These are phyloP conservation scores for Plagodis pulveraria DNA, from an alignment of 2,888 invertebrate genomes.

Conservation along the genomic window DNA sequence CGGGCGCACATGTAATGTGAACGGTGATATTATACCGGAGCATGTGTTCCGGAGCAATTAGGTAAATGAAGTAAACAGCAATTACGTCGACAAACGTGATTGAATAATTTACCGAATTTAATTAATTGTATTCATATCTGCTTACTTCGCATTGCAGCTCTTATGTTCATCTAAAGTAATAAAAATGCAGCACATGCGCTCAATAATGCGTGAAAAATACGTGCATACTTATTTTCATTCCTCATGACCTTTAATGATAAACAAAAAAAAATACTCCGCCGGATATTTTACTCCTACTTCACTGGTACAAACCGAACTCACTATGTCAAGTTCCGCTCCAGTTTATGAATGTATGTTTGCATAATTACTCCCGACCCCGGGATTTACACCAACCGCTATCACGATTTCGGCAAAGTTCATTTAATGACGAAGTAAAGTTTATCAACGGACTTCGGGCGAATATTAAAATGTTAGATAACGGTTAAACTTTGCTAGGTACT, in stretches of 20 bases:
- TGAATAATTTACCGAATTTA: conserved; percentile 8
- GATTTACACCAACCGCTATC: conserved; percentile 32
- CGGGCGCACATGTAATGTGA: conserved; percentile 40
- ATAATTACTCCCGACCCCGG: conserved; percentile 35
- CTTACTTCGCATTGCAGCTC: background rate
- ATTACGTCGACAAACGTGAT: conserved; percentile 13
- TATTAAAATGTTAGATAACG: conserved; percentile 33
- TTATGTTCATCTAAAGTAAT: background rate
- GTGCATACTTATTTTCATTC: conserved; percentile 5
- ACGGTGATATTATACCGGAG: conserved; percentile 32
- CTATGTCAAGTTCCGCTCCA: conserved; percentile 34
- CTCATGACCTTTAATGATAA: conserved; percentile 11
- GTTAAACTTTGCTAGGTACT: conserved; percentile 29
- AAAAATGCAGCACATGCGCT: background rate
- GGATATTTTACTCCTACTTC: background rate
- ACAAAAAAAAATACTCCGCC: conserved; percentile 8
- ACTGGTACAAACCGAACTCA: conserved; percentile 14
- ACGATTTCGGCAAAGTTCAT: conserved; percentile 34
- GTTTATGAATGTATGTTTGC: conserved; percentile 33
- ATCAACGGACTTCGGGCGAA: conserved; percentile 30
- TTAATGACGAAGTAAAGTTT: conserved; percentile 34
- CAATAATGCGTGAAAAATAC: conserved; percentile 3
- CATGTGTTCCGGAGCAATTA: conserved; percentile 41
- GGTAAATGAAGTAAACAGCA: conserved; percentile 34
- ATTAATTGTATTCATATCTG: background rate